Evolutionary conservation across 2,888 invertebrate genomes (phyloP).

Genomic region (Cephus pygmeus): DNA sequence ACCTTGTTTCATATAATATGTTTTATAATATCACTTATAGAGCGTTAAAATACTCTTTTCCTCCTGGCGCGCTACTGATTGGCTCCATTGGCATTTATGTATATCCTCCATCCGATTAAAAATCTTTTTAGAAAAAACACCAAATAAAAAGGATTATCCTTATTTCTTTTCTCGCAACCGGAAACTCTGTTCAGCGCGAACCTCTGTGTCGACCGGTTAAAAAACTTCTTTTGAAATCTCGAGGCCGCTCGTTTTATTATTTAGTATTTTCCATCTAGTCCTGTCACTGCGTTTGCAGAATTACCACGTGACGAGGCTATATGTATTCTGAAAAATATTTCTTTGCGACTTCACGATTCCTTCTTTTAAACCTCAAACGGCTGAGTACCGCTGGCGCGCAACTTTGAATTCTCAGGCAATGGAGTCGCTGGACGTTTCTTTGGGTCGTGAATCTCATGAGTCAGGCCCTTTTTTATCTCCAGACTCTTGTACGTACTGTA

Average conservation of each 20-base stretch:
- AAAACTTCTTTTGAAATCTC: neutral
- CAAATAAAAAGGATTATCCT: neutral
- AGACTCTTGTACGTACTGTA: slow-evolving; percentile 64
- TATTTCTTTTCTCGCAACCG: neutral
- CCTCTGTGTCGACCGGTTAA: neutral
- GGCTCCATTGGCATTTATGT: neutral
- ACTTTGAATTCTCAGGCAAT: slow-evolving; percentile 19
- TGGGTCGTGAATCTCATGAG: slow-evolving; percentile 54
- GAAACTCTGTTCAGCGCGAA: neutral
- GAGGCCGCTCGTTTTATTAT: neutral
- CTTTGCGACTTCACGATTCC: neutral
- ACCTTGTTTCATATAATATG: neutral
- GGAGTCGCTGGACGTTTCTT: slow-evolving; percentile 26
- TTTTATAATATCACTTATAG: neutral
- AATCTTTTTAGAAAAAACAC: neutral
- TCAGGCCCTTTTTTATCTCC: slow-evolving; percentile 58
- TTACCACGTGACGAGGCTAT: neutral
- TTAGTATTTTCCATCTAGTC: neutral
- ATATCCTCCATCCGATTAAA: neutral
- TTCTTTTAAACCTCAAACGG: slow-evolving; percentile 44
- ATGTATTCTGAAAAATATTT: neutral
- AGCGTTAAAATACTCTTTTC: neutral
- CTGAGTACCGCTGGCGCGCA: slow-evolving; percentile 14
- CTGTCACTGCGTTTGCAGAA: neutral
- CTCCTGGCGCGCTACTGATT: neutral